Evolutionary conservation across 2,797 vertebrate species (phyloP).

Genomic region (Brachymystax lenok): DNA sequence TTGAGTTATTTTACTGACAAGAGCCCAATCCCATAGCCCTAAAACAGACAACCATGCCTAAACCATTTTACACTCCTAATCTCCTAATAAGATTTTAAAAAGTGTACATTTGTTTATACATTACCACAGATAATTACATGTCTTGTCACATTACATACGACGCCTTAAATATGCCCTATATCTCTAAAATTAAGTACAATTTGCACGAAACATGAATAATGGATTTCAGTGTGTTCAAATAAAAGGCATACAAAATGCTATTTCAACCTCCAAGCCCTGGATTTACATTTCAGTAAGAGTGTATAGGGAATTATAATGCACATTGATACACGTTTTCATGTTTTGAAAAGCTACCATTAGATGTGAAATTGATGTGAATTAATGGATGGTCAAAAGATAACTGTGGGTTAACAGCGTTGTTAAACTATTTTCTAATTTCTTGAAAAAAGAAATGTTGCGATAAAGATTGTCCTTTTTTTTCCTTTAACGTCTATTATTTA

Average conservation of each 20-base stretch:
- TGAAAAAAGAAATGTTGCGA: no score
- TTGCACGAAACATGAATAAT: no score
- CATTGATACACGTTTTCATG: not conserved
- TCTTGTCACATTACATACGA: not conserved
- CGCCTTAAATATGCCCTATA: no score
- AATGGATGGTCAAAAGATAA: not conserved
- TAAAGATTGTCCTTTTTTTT: not conserved
- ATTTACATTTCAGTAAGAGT: not conserved
- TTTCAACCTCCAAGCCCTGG: no score
- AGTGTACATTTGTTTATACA: no score
- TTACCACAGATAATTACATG: no score
- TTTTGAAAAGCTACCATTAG: not conserved
- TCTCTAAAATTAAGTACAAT: constrained; percentile 10
- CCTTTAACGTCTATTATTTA: no score
- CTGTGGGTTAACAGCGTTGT: not conserved
- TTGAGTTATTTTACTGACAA: not conserved
- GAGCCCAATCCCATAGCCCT: no score
- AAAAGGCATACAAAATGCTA: not conserved
- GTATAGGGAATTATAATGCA: not conserved
- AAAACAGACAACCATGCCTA: not conserved
- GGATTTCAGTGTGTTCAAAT: no score
- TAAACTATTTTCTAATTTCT: no score
- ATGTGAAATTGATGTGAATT: not conserved
- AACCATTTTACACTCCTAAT: no score
- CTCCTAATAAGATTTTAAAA: no score